A percentile compares a stretch with the other conserved stretches of the same genome.
Evolutionary conservation across 2,888 invertebrate species (phyloP).

Genomic region (Blera fallax): DNA sequence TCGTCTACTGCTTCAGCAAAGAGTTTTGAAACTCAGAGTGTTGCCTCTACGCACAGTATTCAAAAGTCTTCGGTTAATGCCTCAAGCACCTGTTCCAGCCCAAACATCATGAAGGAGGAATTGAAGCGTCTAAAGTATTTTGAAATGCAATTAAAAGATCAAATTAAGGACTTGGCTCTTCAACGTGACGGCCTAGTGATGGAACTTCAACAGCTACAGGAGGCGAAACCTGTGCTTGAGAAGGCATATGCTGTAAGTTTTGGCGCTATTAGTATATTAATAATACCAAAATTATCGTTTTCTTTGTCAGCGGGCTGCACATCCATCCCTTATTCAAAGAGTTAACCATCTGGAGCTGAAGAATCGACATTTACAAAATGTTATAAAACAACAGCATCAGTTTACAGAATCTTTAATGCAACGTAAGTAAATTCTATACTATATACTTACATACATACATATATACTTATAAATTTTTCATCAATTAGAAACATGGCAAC

Average conservation of each 20-base stretch:
- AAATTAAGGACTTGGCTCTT: slow-evolving; percentile 80
- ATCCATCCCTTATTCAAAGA: slow-evolving; percentile 81
- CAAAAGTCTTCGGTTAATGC: slow-evolving; percentile 75
- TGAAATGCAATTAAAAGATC: slow-evolving; percentile 81
- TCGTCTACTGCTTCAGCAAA: slow-evolving; percentile 79
- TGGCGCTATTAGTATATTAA: background rate
- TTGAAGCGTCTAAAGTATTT: slow-evolving; percentile 80
- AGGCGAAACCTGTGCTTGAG: slow-evolving; percentile 81
- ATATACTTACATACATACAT: too few species aligned
- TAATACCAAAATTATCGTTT: background rate
- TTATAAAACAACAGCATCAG: slow-evolving; percentile 85
- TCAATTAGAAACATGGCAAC: slow-evolving; percentile 80
- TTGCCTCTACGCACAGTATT: slow-evolving; percentile 78
- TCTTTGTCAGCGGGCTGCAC: slow-evolving; percentile 78
- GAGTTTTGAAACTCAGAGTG: slow-evolving; percentile 80
- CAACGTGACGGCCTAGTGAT: slow-evolving; percentile 81
- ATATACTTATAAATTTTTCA: background rate
- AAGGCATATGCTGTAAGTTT: slow-evolving; percentile 81
- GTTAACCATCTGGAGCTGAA: slow-evolving; percentile 84
- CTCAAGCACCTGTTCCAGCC: slow-evolving; percentile 76
- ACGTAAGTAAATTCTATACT: slow-evolving; percentile 84
- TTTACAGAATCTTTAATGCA: slow-evolving; percentile 85
- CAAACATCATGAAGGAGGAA: slow-evolving; percentile 80
- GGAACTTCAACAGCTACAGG: slow-evolving; percentile 82
- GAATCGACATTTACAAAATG: slow-evolving; percentile 85